Conservation (phyloP, 1,140 invertebrate species). For the Hycleus phaleratus region DNA sequence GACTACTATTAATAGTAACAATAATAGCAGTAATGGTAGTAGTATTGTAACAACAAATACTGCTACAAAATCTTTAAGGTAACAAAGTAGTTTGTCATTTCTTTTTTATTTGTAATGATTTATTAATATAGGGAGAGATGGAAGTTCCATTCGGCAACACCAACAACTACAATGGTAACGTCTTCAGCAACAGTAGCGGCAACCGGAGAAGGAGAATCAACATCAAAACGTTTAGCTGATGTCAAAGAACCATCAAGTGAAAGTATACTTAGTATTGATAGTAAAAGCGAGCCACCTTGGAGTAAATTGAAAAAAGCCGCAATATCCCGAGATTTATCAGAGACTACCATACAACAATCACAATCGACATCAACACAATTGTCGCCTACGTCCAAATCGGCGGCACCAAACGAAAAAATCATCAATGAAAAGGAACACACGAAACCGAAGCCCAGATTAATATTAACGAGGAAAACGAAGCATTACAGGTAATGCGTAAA, state of each 20-base stretch:
- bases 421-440: neutral
- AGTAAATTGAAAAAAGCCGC: constrained; percentile 50
- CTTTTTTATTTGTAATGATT: too few species aligned
- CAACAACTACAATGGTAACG: constrained; percentile 8
- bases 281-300: constrained; percentile 43
- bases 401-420: neutral
- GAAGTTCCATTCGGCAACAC: too few species aligned
- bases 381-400: neutral
- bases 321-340: constrained; percentile 37
- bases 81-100: neutral
- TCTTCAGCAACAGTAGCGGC: constrained; percentile 8
- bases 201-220: neutral
- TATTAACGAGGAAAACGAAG: constrained; percentile 45
- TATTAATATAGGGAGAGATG: too few species aligned
- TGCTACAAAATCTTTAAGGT: neutral
- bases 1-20: neutral
- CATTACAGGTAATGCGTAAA: constrained; percentile 48
- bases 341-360: neutral
- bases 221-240: neutral
- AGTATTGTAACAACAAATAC: neutral
- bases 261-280: constrained; percentile 17
- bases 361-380: neutral
- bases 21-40: neutral
- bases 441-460: constrained; percentile 26
- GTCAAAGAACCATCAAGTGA: constrained; percentile 15